Conservation (phyloP, 2,797 vertebrate genomes). For the Pseudotriccus pelzelni region DNA sequence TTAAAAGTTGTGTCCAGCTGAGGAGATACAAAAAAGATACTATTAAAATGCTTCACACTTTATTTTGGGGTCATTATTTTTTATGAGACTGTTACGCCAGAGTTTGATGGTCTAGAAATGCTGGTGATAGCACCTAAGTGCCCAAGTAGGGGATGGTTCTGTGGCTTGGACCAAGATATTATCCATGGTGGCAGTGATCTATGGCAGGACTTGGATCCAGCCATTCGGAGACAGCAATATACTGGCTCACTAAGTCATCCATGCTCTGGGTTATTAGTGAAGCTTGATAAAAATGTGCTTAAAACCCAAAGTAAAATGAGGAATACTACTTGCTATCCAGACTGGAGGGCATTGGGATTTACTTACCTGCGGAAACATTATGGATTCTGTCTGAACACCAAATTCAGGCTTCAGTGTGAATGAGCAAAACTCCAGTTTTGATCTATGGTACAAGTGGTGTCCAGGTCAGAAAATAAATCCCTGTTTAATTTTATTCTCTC, state of each 20-base stretch:
- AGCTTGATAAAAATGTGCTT: neutral
- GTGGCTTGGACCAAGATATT: neutral
- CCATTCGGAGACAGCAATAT: neutral
- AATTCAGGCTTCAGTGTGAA: neutral
- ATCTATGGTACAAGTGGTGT: neutral
- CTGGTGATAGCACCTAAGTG: too few relatives aligned
- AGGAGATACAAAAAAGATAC: neutral
- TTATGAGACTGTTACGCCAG: neutral
- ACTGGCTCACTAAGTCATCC: neutral
- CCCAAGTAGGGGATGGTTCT: neutral
- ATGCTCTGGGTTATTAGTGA: neutral
- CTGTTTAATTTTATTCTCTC: neutral
- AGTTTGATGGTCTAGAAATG: neutral
- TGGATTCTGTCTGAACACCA: neutral
- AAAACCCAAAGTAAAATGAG: neutral
- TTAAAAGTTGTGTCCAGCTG: neutral
- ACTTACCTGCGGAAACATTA: slow-evolving; percentile 24
- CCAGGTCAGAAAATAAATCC: neutral
- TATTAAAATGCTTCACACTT: neutral
- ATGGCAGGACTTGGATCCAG: neutral
- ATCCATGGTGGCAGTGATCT: neutral
- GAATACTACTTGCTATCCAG: neutral
- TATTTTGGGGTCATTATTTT: neutral
- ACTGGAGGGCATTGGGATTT: fast-evolving
- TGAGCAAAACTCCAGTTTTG: neutral